Evolutionary conservation across 2,113 vertebrate genomes (phyloP), one percentile per base, ranked within the genome.

Genomic region (Sinocyclocheilus anophthalmus): DNA sequence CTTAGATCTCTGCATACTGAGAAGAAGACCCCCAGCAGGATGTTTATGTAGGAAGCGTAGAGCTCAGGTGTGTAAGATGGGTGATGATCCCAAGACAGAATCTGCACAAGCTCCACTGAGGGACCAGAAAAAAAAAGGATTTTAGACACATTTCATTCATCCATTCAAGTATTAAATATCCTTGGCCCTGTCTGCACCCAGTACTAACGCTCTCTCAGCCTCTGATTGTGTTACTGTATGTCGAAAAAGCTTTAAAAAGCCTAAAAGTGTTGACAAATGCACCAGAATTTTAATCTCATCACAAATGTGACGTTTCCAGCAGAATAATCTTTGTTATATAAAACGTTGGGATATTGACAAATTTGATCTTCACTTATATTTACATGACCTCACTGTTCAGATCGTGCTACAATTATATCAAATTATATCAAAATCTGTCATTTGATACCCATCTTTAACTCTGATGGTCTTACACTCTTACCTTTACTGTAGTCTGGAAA

Each of bases 401-500:
- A 7, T 20, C 3, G 39, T 42, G 70, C 37, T 45, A 10, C 20
- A 45, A n/a, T 24, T n/a, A 70, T 37, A 70, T 70, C 72, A 48
- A 37, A 22, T n/a, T n/a, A 70, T 37, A 70, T 70, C 72, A 48
- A 37, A 22, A 20, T 48, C 5, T 48, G 72, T 5, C 11, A 24
- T 42, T 11, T 73, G 55, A 20, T 57, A 18, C 12, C 5, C 2
- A 30, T 67, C 26, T 50, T 50, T 50, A 10, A 50, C 24, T 67
- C 5, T 55, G 13, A 55, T 18, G 53, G 14, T 55, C 14, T 55
- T 75, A n/a, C 39, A 45, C 20, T 16, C 13, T 26, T 95, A 99
- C 98, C 97, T 96, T 98, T 99, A 89, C 96, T 99, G 93, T 99
- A 99, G 92, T 99, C 97, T 4, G 97, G 95, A 88, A 99, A 99